Evolutionary conservation across 1,140 invertebrate genomes (phyloP).

Genomic region (Psix sp.): DNA sequence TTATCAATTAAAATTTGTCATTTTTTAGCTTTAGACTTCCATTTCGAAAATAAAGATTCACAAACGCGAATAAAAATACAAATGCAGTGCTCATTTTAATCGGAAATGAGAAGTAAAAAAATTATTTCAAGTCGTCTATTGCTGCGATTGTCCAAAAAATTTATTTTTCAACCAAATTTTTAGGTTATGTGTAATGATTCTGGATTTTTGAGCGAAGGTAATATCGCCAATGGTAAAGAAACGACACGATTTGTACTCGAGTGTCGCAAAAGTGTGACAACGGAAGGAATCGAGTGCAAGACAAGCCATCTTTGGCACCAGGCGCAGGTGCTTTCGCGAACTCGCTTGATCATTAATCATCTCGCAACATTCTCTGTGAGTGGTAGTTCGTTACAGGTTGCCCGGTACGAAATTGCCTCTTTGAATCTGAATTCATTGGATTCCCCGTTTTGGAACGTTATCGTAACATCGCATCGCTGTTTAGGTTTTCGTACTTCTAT

Average conservation of each 20-base stretch:
- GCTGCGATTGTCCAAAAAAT: too few relatives aligned
- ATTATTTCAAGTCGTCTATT: too few relatives aligned
- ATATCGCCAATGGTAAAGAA: conserved; percentile 6
- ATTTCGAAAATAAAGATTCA: too few relatives aligned
- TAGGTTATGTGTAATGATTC: conserved; percentile 2
- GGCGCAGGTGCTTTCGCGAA: conserved; percentile 50
- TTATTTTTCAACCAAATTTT: neutral
- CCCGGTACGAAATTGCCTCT: conserved; percentile 45
- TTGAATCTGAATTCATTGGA: conserved; percentile 49
- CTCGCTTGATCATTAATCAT: conserved; percentile 54
- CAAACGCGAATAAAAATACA: too few relatives aligned
- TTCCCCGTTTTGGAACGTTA: conserved; percentile 55
- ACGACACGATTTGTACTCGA: neutral
- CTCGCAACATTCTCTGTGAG: conserved; percentile 43
- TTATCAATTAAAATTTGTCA: too few relatives aligned
- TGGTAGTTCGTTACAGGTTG: conserved; percentile 46
- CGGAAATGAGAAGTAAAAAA: too few relatives aligned
- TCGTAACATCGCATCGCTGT: conserved; percentile 41
- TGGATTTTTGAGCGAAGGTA: conserved; percentile 19
- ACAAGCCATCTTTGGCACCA: conserved; percentile 57
- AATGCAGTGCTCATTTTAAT: too few relatives aligned
- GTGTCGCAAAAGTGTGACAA: conserved; percentile 32
- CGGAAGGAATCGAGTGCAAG: conserved; percentile 39
- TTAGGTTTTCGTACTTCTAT: conserved; percentile 31
- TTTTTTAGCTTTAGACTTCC: too few relatives aligned